These are phyloP conservation scores for Hypocryptadius cinnamomeus DNA, from an alignment of 2,113 vertebrate genomes.

Conservation along the genomic window DNA sequence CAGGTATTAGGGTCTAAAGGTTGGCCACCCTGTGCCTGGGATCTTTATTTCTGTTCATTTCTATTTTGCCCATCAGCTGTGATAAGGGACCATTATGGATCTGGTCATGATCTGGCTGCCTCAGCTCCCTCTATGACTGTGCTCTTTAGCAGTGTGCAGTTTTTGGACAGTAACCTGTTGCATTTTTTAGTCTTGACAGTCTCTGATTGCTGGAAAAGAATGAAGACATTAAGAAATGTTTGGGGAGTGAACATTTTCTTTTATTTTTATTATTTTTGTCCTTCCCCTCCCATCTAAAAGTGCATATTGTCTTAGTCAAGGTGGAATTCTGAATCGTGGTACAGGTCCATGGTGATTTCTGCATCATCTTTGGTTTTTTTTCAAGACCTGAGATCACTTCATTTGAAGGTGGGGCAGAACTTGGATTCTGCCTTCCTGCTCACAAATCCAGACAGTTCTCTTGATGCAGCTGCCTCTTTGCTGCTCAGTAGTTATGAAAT, in stretches of 20 bases:
- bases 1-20: not conserved
- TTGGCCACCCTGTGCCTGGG: not conserved
- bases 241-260: rapidly evolving
- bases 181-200: not conserved
- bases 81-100: not conserved
- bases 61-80: not conserved
- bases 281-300: not conserved
- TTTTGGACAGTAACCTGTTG: not conserved
- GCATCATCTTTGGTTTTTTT: not conserved
- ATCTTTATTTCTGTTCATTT: rapidly evolving
- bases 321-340: not conserved
- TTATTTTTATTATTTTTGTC: too few relatives aligned
- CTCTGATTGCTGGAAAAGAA: not conserved
- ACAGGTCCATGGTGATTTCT: not conserved
- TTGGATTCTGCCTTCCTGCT: not conserved
- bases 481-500: not conserved
- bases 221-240: not conserved
- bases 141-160: rapidly evolving
- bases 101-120: not conserved
- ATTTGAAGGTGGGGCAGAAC: not conserved
- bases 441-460: not conserved
- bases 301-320: not conserved
- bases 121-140: not conserved
- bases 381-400: not conserved
- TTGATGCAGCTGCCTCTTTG: not conserved